Percentiles rank a stretch among this genome's conserved stretches.
phyloP scores from a whole-genome alignment of 1,140 invertebrate genomes.

The Drosophila azteca region DNA sequence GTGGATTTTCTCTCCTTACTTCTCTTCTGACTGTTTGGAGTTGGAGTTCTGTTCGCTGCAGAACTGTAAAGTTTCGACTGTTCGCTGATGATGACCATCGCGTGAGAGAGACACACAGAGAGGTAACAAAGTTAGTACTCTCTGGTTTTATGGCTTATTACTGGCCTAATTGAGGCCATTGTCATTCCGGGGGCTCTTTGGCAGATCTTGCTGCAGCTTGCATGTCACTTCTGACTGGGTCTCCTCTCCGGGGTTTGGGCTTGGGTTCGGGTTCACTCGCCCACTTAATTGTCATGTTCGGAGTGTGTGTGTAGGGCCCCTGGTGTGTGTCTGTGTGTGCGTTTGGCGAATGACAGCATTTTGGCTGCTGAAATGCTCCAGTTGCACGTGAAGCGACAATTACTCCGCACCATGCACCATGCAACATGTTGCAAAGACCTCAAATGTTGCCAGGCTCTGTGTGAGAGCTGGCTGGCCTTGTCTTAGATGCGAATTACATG shows the following conservation, averaged over 20 bases:
- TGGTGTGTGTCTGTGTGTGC: conserved; percentile 37
- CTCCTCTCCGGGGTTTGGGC: conserved; percentile 23
- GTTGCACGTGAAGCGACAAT: conserved; percentile 73
- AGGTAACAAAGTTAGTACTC: conserved; percentile 1
- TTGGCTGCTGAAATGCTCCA: conserved; percentile 49
- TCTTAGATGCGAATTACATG: conserved; percentile 29
- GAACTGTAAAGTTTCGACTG: background rate
- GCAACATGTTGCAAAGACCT: conserved; percentile 50
- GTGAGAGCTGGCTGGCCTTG: conserved; percentile 14
- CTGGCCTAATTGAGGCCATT: conserved; percentile 76
- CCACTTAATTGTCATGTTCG: conserved; percentile 66
- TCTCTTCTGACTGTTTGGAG: background rate
- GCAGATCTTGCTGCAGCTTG: conserved; percentile 53
- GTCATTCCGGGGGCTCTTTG: conserved; percentile 56
- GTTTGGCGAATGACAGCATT: conserved; percentile 41
- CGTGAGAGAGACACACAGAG: conserved; percentile 47
- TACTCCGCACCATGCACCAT: conserved; percentile 34
- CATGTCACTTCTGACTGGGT: conserved; percentile 41
- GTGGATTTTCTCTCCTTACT: background rate
- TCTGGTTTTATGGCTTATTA: conserved; percentile 74
- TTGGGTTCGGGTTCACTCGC: conserved; percentile 63
- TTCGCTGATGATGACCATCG: conserved; percentile 59
- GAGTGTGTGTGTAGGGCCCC: background rate
- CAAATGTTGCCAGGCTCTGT: conserved; percentile 40
- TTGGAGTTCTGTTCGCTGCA: conserved; percentile 21